Percentiles rank a stretch among this genome's conserved stretches.
Conservation (phyloP, 2,888 invertebrate genomes). For the Junonia oenone region DNA sequence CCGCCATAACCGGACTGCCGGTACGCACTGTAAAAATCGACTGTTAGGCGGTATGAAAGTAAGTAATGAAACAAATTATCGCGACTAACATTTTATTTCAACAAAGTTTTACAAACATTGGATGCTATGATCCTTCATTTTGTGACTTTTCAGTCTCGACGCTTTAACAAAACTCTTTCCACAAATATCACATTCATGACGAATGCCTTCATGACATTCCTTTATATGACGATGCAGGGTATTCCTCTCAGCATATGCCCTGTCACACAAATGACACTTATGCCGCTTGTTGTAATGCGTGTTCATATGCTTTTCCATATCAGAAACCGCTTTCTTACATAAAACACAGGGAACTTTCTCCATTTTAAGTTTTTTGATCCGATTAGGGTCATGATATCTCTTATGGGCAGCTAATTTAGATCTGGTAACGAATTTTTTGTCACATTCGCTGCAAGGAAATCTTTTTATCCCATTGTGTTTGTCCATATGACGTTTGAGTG, state of each 20-base stretch:
- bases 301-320: conserved; percentile 31
- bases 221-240: conserved; percentile 32
- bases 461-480: conserved; percentile 23
- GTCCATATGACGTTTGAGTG: conserved; percentile 30
- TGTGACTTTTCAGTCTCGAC: conserved; percentile 7
- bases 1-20: no score
- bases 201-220: conserved; percentile 4
- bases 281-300: conserved; percentile 19
- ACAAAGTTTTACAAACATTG: no score
- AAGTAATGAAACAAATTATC: no score
- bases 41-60: no score
- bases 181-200: conserved; percentile 10
- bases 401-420: conserved; percentile 20
- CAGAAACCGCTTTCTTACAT: conserved; percentile 26
- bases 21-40: no score
- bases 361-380: not conserved
- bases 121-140: not conserved
- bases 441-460: conserved; percentile 26
- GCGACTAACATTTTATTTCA: no score
- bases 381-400: conserved; percentile 17
- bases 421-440: conserved; percentile 23
- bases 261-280: conserved; percentile 15
- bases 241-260: conserved; percentile 26
- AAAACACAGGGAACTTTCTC: conserved; percentile 24
- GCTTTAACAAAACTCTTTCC: conserved; percentile 7